Percentiles rank a stretch among this genome's conserved stretches.
These are phyloP conservation scores for Lota lota DNA, from an alignment of 2,113 vertebrate species.

Conservation along the genomic window DNA sequence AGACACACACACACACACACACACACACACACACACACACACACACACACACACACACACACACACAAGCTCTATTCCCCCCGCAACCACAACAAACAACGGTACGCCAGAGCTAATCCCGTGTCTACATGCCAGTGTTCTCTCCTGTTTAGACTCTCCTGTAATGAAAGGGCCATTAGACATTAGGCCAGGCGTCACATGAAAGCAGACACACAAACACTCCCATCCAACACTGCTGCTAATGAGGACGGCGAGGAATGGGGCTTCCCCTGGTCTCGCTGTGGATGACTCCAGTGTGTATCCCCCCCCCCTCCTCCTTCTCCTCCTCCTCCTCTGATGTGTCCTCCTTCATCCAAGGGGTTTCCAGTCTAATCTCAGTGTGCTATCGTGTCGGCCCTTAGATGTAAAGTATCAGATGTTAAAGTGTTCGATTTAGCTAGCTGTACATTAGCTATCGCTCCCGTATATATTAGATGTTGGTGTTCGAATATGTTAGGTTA, in stretches of 20 bases:
- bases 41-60: neutral
- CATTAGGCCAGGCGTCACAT: conserved; percentile 33
- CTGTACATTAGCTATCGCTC: too few relatives aligned
- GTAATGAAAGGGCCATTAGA: conserved; percentile 55
- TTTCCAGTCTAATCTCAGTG: too few relatives aligned
- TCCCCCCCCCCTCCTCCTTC: too few relatives aligned
- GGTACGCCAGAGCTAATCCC: conserved; percentile 32
- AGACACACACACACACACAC: neutral
- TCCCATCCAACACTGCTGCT: conserved; percentile 9
- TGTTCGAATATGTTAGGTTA: too few relatives aligned
- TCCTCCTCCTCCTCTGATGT: too few relatives aligned
- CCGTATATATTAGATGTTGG: too few relatives aligned
- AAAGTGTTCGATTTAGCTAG: too few relatives aligned
- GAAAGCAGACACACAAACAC: neutral
- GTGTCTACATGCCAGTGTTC: conserved; percentile 54
- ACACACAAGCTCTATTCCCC: conserved; percentile 11
- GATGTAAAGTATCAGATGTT: too few relatives aligned
- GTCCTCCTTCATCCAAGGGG: too few relatives aligned
- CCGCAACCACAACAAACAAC: conserved; percentile 58
- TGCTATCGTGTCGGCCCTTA: too few relatives aligned
- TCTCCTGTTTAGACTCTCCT: conserved; percentile 57
- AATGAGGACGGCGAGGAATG: conserved; percentile 38
- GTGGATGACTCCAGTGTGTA: too few relatives aligned
- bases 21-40: neutral
- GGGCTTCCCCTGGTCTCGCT: conserved; percentile 42